Conservation (phyloP, 2,888 invertebrate species). For the Synergus umbraculus region DNA sequence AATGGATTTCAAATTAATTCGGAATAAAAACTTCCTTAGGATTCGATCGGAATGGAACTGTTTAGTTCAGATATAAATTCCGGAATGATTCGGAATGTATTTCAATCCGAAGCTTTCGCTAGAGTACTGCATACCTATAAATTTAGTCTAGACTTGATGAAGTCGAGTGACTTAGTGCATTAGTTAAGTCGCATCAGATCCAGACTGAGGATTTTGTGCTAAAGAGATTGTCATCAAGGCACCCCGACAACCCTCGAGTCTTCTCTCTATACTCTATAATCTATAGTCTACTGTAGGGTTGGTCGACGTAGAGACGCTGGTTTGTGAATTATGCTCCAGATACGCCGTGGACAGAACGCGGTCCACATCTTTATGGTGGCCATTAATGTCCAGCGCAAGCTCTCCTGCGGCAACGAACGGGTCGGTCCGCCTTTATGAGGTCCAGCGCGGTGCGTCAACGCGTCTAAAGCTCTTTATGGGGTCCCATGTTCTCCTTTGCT, state of each 20-base stretch:
- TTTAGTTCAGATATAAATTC: no score
- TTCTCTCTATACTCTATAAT: not conserved
- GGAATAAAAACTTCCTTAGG: no score
- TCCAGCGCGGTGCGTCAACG: conserved; percentile 49
- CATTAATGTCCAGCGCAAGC: conserved; percentile 62
- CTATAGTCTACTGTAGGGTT: not conserved
- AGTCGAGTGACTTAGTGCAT: not conserved
- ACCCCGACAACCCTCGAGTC: not conserved
- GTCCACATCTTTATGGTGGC: conserved; percentile 61
- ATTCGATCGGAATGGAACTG: no score
- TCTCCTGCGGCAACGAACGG: conserved; percentile 49
- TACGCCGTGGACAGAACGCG: conserved; percentile 43
- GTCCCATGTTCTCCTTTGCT: conserved; percentile 37
- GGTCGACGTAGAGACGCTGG: not conserved
- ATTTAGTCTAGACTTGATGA: not conserved
- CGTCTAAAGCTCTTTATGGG: conserved; percentile 29
- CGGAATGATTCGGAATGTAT: no score
- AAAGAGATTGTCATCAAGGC: conserved; percentile 16
- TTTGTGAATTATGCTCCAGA: conserved; percentile 25
- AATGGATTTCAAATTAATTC: no score
- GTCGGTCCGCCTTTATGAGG: conserved; percentile 38
- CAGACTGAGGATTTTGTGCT: not conserved
- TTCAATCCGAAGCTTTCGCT: no score
- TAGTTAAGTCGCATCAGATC: not conserved
- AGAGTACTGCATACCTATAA: no score